Evolutionary conservation across 2,888 invertebrate genomes (phyloP), one percentile per base, ranked within the genome.

Genomic region (Acanthosepion esculentum): DNA sequence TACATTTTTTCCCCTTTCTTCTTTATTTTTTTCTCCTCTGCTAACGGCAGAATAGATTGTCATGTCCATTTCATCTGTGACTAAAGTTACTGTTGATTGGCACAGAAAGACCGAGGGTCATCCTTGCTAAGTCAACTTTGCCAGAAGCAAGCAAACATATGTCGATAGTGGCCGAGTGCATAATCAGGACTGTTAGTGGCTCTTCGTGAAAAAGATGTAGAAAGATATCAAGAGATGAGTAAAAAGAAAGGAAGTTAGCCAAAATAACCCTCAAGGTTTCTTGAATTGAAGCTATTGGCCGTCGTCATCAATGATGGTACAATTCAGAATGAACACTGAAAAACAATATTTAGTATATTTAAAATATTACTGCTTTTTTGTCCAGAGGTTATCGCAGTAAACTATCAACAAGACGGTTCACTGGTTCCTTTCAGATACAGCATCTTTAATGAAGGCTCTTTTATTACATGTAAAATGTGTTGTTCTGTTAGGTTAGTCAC

Each of bases 41-140:
- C 78, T n/a, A 12, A 78, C n/a, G 78, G 78, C 78, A n/a, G n/a
- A 33, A 78, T 78, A 33, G n/a, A 78, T 33, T 78, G 78, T n/a
- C n/a, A 78, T 78, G 78, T 78, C 78, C 78, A 78, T 78, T 78
- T 78, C 78, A 78, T 78, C 78, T n/a, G 78, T 78, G 33, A 78
- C n/a, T 78, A n/a, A 78, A n/a, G 78, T 78, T 78, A n/a, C 12
- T 78, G 78, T 78, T 78, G 78, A 78, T 78, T n/a, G 78, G n/a
- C n/a, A 78, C n/a, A n/a, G 78, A 78, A 78, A 78, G n/a, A 78
- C 78, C 78, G n/a, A n/a, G 78, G 41, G 78, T 78, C 78, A 78
- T 78, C 78, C 15, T 33, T 33, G 78, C n/a, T 33, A 33, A n/a
- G 78, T 78, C 78, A 78, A n/a, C n/a, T 78, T 78, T 78, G 78